Evolutionary conservation across 2,888 invertebrate species (phyloP), one percentile per base, ranked within the genome.

Genomic region (Omphaloscelis lunosa): DNA sequence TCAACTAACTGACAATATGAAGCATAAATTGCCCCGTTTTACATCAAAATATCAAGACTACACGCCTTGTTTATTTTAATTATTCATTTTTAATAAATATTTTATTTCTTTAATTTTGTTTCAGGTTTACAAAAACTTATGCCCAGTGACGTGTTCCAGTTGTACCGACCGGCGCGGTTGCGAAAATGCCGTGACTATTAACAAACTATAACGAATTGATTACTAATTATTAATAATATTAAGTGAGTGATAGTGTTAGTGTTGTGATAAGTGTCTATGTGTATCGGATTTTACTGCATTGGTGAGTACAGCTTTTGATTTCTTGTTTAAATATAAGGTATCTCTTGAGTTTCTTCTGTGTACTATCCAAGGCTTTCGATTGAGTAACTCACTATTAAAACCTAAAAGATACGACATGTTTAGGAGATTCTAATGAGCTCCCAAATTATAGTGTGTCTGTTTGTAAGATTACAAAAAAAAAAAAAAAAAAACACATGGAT

Each of bases 61-160:
- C n/a, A 41, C 15, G 20, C 17, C 9, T 17, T 6, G n/a, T 53
- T 15, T 17, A 27, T 27, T n/a, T n/a, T 5, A 51, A 74, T 29
- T 27, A 56, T 72, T n/a, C n/a, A n/a, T n/a, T n/a, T n/a, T n/a
- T n/a, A n/a, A 51, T 51, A 51, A 51, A 9, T 23, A 53, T 53
- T 23, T 20, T 20, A 8, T 51, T 8, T 8, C 3, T 17, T 15
- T 20, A 41, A 6, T 48, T 75, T 89, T 87, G 88, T 88, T 88
- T 5, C 89, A 89, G 89, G 90, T 89, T 89, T 89, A 76, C 59
- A 56, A 59, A 83, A 89, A 89, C 89, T 89, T 88, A 85, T 85
- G 79, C 27, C 85, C 84, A 89, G 89, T 89, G 89, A 80, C 84
- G 67, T 70, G 72, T 63, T 70, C 71, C 76, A 69, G 75, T 77